Evolutionary conservation across 2,888 invertebrate genomes (phyloP), one percentile per base, ranked within the genome.

Genomic region (Cancer borealis): DNA sequence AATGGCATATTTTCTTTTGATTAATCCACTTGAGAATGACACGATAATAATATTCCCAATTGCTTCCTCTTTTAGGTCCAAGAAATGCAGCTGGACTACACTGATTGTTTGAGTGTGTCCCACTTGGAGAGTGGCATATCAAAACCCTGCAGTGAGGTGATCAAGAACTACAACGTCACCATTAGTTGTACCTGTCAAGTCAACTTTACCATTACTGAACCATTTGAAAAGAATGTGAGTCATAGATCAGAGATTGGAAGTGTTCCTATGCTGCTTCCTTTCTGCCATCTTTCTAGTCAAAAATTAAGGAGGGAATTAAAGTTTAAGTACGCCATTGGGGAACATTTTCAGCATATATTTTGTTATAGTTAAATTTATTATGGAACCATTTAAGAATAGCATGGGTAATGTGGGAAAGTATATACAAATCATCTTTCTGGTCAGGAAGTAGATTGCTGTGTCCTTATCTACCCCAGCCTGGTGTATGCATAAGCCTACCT

Each of bases 51-150:
- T 21, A 10, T 54, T 60, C 60, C 60, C 17, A 21, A 26, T 73
- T 4, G n/a, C 49, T 26, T 89, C 6, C 8, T 49, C 10, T 96
- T 96, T 91, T 96, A 97, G 97, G 98, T 99, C 0, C 98, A 98
- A 96, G 99, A 99, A 96, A 97, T 97, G 96, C 97, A 98, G 3
- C 97, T 98, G 93, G 98, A 99, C 96, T 99, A 99, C 96, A 99
- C 99, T 0, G 96, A 97, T 92, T 99, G 99, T 96, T 96, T 96
- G 92, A 96, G 96, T 21, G 87, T 47, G 21, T 47, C 21, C 30
- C 92, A 92, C 54, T 21, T 10, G 26, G 60, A n/a, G 17, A 49
- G 45, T 39, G 92, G 91, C 14, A 39, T 54, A 10, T 17, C 60
- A 30, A 49, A 8, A 49, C 46, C 96, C 8, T 98, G 98, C 96